phyloP scores from a whole-genome alignment of 1,140 invertebrate species.

The Babylonia areolata region DNA sequence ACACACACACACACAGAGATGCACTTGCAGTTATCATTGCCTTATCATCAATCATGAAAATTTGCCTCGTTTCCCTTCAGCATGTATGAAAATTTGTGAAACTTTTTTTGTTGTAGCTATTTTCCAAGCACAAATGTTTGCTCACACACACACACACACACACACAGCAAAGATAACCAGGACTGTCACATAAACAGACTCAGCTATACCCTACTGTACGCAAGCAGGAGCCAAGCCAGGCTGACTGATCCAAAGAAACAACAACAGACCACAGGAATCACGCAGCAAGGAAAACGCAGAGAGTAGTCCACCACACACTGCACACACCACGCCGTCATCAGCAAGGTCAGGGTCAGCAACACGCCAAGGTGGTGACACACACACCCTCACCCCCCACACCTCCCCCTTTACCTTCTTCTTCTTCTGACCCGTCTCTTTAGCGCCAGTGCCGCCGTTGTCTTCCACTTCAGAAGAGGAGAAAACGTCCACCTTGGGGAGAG shows the following conservation, averaged over 20 bases:
- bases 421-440: not conserved
- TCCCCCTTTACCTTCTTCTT: slow-evolving; percentile 28
- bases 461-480: slow-evolving; percentile 24
- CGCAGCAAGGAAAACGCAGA: not conserved
- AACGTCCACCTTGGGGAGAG: slow-evolving; percentile 35
- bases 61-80: too few relatives aligned
- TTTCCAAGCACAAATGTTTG: not conserved
- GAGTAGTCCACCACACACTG: not conserved
- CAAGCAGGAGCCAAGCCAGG: too few relatives aligned
- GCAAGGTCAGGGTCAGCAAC: not conserved
- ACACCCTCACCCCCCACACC: not conserved
- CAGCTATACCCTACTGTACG: not conserved
- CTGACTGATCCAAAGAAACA: too few relatives aligned
- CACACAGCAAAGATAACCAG: not conserved
- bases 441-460: slow-evolving; percentile 16
- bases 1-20: not conserved
- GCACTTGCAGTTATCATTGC: not conserved
- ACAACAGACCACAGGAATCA: not conserved
- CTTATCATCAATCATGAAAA: too few relatives aligned
- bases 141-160: slow-evolving; percentile 26
- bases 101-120: too few relatives aligned
- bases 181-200: not conserved
- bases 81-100: too few relatives aligned
- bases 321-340: too few relatives aligned
- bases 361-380: not conserved